Conservation (phyloP, 2,888 invertebrate species). For the Harmothoe impar region DNA sequence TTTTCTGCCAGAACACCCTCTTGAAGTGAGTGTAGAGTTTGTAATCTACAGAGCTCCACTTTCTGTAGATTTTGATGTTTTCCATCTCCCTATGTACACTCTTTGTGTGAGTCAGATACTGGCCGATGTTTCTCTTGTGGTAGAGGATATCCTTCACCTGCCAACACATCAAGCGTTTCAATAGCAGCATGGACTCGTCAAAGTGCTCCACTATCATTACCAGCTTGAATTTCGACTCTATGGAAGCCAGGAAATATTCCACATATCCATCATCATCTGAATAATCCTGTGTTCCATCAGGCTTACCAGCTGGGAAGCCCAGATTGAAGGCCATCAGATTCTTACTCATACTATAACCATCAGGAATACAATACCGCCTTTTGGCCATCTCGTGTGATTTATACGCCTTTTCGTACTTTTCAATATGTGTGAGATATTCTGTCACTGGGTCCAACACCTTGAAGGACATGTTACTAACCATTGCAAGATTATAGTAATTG, state of each 20-base stretch:
- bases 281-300: slow-evolving; percentile 72
- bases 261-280: slow-evolving; percentile 70
- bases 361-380: slow-evolving; percentile 77
- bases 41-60: slow-evolving; percentile 79
- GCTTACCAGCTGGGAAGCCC: slow-evolving; percentile 80
- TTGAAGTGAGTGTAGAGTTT: slow-evolving; percentile 79
- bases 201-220: slow-evolving; percentile 82
- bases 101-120: slow-evolving; percentile 68
- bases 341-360: slow-evolving; percentile 77
- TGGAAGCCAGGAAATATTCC: slow-evolving; percentile 72
- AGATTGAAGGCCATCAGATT: slow-evolving; percentile 80
- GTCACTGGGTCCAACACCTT: slow-evolving; percentile 70
- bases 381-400: slow-evolving; percentile 69
- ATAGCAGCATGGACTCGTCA: slow-evolving; percentile 80
- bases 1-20: slow-evolving; percentile 77
- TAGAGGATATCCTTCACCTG: slow-evolving; percentile 79
- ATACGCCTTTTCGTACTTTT: slow-evolving; percentile 77
- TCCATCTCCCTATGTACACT: background rate
- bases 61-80: slow-evolving; percentile 73
- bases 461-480: slow-evolving; percentile 68
- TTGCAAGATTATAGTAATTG: slow-evolving; percentile 78
- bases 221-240: slow-evolving; percentile 77
- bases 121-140: slow-evolving; percentile 73
- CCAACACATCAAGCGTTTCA: slow-evolving; percentile 82
- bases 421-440: slow-evolving; percentile 76